phyloP scores from a whole-genome alignment of 37 sponge, comb jelly and placozoan species.

The Cladorhizidae sp. region DNA sequence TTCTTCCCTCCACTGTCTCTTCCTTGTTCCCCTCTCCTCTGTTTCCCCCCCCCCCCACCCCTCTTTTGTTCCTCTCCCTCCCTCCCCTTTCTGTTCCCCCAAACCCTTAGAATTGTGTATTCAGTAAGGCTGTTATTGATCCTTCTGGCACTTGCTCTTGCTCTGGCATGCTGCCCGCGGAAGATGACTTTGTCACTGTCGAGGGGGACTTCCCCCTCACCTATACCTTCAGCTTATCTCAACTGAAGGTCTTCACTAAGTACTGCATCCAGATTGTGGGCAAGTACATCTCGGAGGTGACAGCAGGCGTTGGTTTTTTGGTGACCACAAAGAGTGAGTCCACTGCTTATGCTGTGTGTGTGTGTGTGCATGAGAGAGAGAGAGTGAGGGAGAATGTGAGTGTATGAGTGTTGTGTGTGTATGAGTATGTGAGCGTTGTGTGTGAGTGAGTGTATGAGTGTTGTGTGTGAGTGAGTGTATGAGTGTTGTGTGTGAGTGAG shows the following conservation, averaged over 20 bases:
- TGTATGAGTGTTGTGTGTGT: too few relatives aligned
- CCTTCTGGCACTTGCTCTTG: background rate
- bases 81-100: background rate
- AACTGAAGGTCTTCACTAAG: background rate
- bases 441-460: too few relatives aligned
- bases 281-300: constrained; percentile 12
- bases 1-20: too few relatives aligned
- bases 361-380: too few relatives aligned
- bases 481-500: too few relatives aligned
- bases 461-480: too few relatives aligned
- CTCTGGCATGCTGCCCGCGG: too few relatives aligned
- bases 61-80: too few relatives aligned
- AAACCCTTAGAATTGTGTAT: background rate
- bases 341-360: too few relatives aligned
- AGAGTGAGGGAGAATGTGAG: too few relatives aligned
- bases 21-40: background rate
- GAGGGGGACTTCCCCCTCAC: background rate
- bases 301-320: background rate
- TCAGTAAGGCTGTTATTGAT: background rate
- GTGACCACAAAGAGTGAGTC: background rate
- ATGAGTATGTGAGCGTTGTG: too few relatives aligned
- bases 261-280: constrained; percentile 13
- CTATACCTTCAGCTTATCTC: background rate
- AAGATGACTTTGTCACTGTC: background rate
- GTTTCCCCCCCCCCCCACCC: too few relatives aligned